phyloP scores from a whole-genome alignment of 2,888 invertebrate species.

The Pachydiplax longipennis region DNA sequence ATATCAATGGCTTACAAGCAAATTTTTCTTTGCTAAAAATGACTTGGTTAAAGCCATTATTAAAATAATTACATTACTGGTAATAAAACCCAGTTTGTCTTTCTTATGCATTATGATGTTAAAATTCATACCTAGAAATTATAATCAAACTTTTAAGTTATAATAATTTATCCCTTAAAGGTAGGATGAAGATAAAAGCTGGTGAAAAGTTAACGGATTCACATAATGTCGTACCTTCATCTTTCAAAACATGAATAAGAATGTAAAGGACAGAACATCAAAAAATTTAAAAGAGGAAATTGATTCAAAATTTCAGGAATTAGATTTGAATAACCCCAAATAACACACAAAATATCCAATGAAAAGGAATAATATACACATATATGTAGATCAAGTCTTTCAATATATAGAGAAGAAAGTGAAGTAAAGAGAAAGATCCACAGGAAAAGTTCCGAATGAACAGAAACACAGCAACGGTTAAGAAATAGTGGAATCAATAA shows the following conservation, averaged over 20 bases:
- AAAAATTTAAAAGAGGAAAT: neutral
- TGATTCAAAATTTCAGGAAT: neutral
- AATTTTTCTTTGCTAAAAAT: neutral
- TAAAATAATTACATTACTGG: neutral
- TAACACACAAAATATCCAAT: slow-evolving; percentile 10
- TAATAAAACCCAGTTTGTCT: neutral
- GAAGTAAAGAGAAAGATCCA: neutral
- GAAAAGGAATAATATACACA: slow-evolving; percentile 6
- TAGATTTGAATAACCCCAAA: neutral
- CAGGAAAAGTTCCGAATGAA: neutral
- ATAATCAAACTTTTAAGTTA: neutral
- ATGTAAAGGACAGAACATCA: neutral
- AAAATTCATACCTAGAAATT: neutral
- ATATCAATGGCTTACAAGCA: neutral
- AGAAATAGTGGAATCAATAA: neutral
- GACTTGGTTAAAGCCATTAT: neutral
- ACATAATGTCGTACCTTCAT: slow-evolving; percentile 6
- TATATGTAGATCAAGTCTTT: neutral
- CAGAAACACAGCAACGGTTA: neutral
- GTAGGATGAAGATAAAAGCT: neutral
- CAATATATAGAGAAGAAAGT: neutral
- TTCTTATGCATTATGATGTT: neutral
- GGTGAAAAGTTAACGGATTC: neutral
- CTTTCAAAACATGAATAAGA: slow-evolving; percentile 21
- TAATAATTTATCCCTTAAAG: neutral